Conservation (phyloP, 2,888 invertebrate species). For the Hypomecis punctinalis region DNA sequence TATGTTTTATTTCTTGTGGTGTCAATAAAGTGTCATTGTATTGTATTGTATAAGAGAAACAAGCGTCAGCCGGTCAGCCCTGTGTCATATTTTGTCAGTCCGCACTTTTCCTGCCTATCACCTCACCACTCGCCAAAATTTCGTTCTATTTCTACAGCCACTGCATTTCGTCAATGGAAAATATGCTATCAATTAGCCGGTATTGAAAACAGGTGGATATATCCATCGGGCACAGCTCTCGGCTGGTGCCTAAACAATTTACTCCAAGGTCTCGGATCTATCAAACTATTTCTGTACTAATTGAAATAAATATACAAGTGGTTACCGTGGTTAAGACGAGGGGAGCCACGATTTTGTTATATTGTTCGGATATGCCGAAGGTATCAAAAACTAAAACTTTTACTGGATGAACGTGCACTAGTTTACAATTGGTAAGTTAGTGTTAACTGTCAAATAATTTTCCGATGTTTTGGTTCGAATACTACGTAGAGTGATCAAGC, state of each 20-base stretch:
- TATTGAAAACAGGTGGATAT: constrained; percentile 13
- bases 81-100: too few relatives aligned
- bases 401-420: too few relatives aligned
- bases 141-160: neutral
- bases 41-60: too few relatives aligned
- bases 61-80: too few relatives aligned
- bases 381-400: neutral
- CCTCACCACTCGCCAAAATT: too few relatives aligned
- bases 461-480: too few relatives aligned
- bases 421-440: too few relatives aligned
- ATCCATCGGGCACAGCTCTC: constrained; percentile 13
- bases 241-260: constrained; percentile 39
- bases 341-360: neutral
- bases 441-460: too few relatives aligned
- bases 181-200: neutral
- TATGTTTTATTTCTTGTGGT: too few relatives aligned
- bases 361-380: neutral
- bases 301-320: constrained; percentile 59
- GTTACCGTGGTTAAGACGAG: constrained; percentile 22
- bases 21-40: too few relatives aligned
- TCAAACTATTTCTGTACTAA: constrained; percentile 55
- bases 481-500: too few relatives aligned
- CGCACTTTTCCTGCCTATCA: too few relatives aligned
- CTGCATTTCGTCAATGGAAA: neutral
- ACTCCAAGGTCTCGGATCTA: constrained; percentile 48